phyloP scores from a whole-genome alignment of 2,888 invertebrate genomes.

The Gymnocheta viridis region DNA sequence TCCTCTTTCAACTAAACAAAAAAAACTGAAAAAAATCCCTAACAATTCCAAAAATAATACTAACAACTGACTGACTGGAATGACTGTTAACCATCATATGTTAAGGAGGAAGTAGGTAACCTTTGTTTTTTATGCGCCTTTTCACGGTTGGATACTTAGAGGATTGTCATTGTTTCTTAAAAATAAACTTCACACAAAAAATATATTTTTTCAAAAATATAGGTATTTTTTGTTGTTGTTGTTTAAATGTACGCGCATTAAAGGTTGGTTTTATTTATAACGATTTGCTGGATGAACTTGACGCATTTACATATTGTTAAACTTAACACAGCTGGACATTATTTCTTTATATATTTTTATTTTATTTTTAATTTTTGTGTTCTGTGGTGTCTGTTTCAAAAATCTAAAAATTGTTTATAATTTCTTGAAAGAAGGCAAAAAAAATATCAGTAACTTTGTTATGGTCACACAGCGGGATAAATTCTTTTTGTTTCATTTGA shows the following conservation, averaged over 20 bases:
- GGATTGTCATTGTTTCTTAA: conserved; percentile 67
- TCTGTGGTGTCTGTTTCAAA: conserved; percentile 40
- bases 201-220: conserved; percentile 24
- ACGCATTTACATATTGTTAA: conserved; percentile 70
- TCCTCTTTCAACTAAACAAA: conserved; percentile 22
- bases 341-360: conserved; percentile 5
- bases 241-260: conserved; percentile 19
- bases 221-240: conserved; percentile 12
- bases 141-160: conserved; percentile 67
- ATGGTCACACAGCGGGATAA: conserved; percentile 69
- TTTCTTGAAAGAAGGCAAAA: conserved; percentile 30
- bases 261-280: conserved; percentile 58
- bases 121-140: conserved; percentile 68
- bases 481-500: conserved; percentile 66
- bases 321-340: conserved; percentile 68
- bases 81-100: conserved; percentile 44
- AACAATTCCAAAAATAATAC: conserved; percentile 32
- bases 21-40: neutral
- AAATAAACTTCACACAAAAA: conserved; percentile 66
- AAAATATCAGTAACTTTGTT: conserved; percentile 65
- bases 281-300: conserved; percentile 66
- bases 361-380: conserved; percentile 4
- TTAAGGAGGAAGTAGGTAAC: conserved; percentile 67
- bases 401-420: conserved; percentile 49
- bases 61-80: conserved; percentile 25